phyloP scores from a whole-genome alignment of 1,140 invertebrate genomes.

The Temnothorax nylanderi region DNA sequence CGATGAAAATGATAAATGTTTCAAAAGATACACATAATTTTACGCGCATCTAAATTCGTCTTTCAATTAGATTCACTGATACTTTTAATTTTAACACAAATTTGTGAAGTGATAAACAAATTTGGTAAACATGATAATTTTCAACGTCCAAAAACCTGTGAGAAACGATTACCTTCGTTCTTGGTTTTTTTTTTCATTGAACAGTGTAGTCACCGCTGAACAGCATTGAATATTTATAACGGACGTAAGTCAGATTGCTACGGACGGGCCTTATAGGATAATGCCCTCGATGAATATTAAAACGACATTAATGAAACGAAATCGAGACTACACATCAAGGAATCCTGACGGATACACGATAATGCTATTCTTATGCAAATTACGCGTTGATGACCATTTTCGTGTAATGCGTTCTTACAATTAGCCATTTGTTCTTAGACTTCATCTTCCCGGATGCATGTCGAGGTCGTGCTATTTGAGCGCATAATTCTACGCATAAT shows the following conservation, averaged over 20 bases:
- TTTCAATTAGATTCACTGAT: no score
- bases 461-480: conserved; percentile 66
- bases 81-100: not conserved
- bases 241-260: not conserved
- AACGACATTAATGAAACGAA: conserved; percentile 23
- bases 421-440: not conserved
- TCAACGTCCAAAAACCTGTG: not conserved
- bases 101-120: not conserved
- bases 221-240: not conserved
- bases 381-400: conserved; percentile 37
- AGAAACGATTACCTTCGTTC: not conserved
- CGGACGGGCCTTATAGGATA: not conserved
- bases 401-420: conserved; percentile 3
- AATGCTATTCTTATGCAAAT: conserved; percentile 47
- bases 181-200: not conserved
- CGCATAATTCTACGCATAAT: conserved; percentile 68
- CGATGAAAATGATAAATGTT: no score
- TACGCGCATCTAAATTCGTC: no score
- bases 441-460: conserved; percentile 57
- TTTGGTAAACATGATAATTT: not conserved
- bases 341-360: not conserved
- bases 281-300: conserved; percentile 20
- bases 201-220: not conserved
- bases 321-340: not conserved
- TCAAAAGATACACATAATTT: no score